These are phyloP conservation scores for Dynastes tityus DNA, from an alignment of 2,888 invertebrate genomes.

Conservation along the genomic window DNA sequence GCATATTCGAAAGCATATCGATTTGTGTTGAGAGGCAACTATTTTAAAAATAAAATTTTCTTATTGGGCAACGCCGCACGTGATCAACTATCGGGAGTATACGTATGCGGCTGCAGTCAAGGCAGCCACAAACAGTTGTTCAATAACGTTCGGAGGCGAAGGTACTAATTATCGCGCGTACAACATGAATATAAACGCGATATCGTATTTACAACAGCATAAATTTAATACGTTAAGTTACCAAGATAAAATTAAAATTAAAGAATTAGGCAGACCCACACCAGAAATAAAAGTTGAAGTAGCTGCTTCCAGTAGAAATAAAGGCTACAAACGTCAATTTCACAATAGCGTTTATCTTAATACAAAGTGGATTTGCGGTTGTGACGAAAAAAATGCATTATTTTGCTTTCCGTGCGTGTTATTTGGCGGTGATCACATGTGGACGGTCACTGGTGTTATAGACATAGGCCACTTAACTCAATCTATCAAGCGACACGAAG, in stretches of 20 bases:
- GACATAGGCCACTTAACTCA: neutral
- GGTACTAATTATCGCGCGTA: neutral
- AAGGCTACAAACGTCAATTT: neutral
- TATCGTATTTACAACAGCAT: neutral
- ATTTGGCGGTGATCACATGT: neutral
- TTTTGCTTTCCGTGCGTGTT: neutral
- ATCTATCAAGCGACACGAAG: conserved; percentile 5
- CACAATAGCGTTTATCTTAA: neutral
- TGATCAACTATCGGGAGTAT: too few relatives aligned
- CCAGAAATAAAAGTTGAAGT: conserved; percentile 4
- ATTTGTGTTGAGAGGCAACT: too few relatives aligned
- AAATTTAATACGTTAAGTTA: neutral
- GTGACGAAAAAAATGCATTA: neutral
- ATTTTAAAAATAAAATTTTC: too few relatives aligned
- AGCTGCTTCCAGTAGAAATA: neutral
- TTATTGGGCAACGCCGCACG: too few relatives aligned
- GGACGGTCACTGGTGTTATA: neutral
- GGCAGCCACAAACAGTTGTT: too few relatives aligned
- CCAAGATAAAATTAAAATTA: too few relatives aligned
- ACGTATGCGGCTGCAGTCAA: too few relatives aligned
- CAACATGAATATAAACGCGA: neutral
- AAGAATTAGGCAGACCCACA: neutral
- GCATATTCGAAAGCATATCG: too few relatives aligned
- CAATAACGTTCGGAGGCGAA: too few relatives aligned
- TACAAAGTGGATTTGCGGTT: neutral